Evolutionary conservation across 2,888 invertebrate genomes (phyloP).

Genomic region (Euspilapteryx auroguttella): DNA sequence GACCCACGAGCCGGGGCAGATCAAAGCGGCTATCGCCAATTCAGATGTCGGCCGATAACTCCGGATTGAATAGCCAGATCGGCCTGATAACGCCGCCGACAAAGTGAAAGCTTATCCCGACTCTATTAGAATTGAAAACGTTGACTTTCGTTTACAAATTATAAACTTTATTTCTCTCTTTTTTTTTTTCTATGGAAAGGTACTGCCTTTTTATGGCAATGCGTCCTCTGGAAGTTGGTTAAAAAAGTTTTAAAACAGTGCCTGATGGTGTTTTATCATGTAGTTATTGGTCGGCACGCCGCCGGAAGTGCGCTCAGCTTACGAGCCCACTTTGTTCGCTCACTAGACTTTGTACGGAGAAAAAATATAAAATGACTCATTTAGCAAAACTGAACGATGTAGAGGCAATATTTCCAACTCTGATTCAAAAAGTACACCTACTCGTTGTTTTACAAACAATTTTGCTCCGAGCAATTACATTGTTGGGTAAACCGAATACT

Average conservation of each 20-base stretch:
- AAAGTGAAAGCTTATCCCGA: not conserved
- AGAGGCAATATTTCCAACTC: too few relatives aligned
- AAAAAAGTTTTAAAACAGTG: conserved; percentile 2
- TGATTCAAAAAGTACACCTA: too few relatives aligned
- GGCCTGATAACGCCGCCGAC: not conserved
- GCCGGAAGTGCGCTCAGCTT: not conserved
- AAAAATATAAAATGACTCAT: too few relatives aligned
- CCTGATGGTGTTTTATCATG: conserved; percentile 4
- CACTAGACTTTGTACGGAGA: too few relatives aligned
- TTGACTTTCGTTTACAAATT: not conserved
- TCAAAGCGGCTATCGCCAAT: conserved; percentile 26
- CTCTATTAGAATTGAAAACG: not conserved
- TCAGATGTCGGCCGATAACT: conserved; percentile 19
- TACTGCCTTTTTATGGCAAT: conserved; percentile 1
- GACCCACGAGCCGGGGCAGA: conserved; percentile 12
- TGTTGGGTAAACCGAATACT: too few relatives aligned
- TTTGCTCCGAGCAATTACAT: too few relatives aligned
- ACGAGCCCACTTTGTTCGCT: not conserved
- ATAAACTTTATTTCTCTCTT: too few relatives aligned
- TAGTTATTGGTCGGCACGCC: conserved; percentile 1
- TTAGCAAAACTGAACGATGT: too few relatives aligned
- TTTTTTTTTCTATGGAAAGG: too few relatives aligned
- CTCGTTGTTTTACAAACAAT: too few relatives aligned
- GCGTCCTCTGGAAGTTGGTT: conserved; percentile 1
- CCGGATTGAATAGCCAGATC: conserved; percentile 13